A percentile compares a stretch with the other conserved stretches of the same genome.
Conservation (phyloP, 2,113 vertebrate species). For the Aldabrachelys gigantea region DNA sequence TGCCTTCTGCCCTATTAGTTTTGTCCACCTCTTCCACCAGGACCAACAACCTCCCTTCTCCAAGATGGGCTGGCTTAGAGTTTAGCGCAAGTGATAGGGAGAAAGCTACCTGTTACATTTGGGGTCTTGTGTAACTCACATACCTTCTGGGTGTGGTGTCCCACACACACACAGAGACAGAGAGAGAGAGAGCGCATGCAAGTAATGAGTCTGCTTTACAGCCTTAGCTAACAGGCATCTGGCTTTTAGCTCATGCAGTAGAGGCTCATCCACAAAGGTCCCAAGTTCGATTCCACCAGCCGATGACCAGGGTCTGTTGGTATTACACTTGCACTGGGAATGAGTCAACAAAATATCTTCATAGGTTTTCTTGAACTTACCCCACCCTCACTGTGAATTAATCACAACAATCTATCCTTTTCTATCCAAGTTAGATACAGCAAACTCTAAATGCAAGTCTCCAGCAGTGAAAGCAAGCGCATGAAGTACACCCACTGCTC, state of each 20-base stretch:
- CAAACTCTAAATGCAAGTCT: background rate
- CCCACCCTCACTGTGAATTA: background rate
- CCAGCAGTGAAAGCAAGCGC: background rate
- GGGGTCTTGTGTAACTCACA: background rate
- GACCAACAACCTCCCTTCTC: background rate
- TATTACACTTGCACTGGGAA: background rate
- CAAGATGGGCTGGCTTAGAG: background rate
- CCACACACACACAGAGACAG: too few species aligned
- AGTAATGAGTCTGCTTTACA: too few species aligned
- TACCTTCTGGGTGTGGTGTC: too few species aligned
- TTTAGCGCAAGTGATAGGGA: background rate
- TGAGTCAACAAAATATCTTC: background rate
- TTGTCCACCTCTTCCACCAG: background rate
- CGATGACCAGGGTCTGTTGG: too few species aligned
- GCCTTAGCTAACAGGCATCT: too few species aligned
- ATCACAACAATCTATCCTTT: background rate
- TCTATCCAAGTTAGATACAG: background rate
- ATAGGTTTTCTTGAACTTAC: background rate
- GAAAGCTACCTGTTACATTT: background rate
- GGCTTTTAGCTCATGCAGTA: too few species aligned
- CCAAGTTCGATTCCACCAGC: too few species aligned
- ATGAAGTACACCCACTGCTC: accelerated
- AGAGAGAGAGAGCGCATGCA: too few species aligned
- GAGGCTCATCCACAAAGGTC: too few species aligned
- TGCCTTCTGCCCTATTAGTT: background rate